Evolutionary conservation across 92 coral and sea anemone genomes (phyloP), one percentile per base, ranked within the genome.

Genomic region (Scolanthus callimorphus): DNA sequence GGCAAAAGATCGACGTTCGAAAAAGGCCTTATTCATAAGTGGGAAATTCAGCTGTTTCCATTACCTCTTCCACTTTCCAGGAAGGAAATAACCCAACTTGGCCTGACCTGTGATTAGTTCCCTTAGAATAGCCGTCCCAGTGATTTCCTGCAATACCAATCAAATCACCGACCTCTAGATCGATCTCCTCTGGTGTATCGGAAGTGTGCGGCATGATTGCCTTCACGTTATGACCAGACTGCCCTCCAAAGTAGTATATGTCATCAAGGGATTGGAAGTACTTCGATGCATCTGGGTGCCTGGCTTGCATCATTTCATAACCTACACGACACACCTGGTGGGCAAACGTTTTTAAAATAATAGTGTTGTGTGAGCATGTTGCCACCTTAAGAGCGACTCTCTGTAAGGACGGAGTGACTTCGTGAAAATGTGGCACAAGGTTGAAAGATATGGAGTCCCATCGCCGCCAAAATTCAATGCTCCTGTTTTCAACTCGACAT

Each of bases 121-220:
- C 97, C 61, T 88, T 91, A 0, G 97, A 88, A 48, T 68, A 87
- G 0, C 97, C 97, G 58, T 91, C 89, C 97, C 97, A 91, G 66
- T 91, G 97, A 51, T 91, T 91, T 11, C 97, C 97, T 6, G 97
- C 97, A 69, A 91, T 88, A 37, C 85, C 72, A 13, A 87, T 57
- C 1, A 67, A 51, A 67, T 87, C 97, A 0, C 96, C 92, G 2
- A 85, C 73, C 38, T 77, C 50, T 13, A 91, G 41, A 50, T 59
- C 59, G 15, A 88, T 77, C 64, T 91, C 80, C 6, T 78, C 83
- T 19, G 25, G 25, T 49, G 59, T 67, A 45, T 69, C 69, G 2
- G 97, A 83, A 46, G 60, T 47, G 65, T 91, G 95, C 3, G 96
- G 67, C 47, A 83, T 82, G 17, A 91, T 60, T 3, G 97, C 91